Base-by-base conservation (phyloP, 2,797 vertebrate genomes). In the Heteromormyrus szaboi region DNA sequence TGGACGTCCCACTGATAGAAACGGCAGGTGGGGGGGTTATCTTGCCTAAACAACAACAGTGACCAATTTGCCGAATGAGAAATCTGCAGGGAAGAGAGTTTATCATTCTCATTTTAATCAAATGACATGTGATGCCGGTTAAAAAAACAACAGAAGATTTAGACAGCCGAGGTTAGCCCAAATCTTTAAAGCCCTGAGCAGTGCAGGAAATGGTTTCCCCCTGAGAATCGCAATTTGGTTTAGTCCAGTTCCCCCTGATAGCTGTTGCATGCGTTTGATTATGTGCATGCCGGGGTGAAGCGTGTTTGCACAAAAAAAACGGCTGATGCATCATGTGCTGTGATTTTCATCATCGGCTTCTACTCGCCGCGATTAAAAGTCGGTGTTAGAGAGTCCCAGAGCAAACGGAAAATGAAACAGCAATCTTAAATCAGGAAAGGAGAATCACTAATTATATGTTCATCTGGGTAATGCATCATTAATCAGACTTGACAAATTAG, bases 391-490 rank as follows among this genome's bases (percentile, higher is more conserved):
- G 33, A 50, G 50, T 68, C 37, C 7, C 41, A 72, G 41, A 68
- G 41, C 44, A 48, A 87, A 81, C 9, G 41, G 14, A n/a, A 22
- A 88, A 37, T 44, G 50, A 86, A 54, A 22, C 33, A 19, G 48
- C 41, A 41, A 41, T 81, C 87, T 88, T 8, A 22, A 54, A 37
- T 81, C 37, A 7, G 68, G 65, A 79, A 81, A 54, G 29, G 9
- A 53, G 51, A 59, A 83, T 83, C 6, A 29, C 53, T 44, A 44
- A 54, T 81, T 33, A 54, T 59, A 25, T 46, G n/a, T 44, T 88
- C 44, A 84, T 88, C 88, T 59, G 37, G 37, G 65, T 88, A 88
- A 79, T 54, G 2, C 33, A 72, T 29, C 50, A 51, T 76, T 87
- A 68, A 51, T 51, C 12, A 51, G 48, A 37, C 5, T 41, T 81